Conservation (phyloP, 2,888 invertebrate genomes). For the Trisateles emortualis region DNA sequence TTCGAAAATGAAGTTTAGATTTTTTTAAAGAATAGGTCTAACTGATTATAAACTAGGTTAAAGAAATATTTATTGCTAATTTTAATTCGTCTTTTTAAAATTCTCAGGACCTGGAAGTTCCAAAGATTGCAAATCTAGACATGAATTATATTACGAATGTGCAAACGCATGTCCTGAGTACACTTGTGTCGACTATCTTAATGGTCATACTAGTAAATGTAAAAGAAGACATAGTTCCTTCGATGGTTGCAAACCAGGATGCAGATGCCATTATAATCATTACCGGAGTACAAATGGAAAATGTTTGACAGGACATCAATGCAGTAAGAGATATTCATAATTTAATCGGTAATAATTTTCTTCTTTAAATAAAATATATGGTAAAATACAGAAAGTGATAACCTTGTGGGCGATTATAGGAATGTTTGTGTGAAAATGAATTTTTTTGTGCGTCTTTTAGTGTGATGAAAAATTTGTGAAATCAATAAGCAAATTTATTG, state of each 20-base stretch:
- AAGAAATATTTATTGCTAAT: background rate
- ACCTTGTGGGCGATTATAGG: no score
- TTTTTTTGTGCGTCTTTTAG: no score
- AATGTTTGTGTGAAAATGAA: no score
- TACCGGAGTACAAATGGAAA: constrained; percentile 40
- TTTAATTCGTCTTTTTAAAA: background rate
- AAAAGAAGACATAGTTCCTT: background rate
- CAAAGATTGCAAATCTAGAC: constrained; percentile 18
- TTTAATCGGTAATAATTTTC: no score
- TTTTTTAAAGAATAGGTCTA: no score
- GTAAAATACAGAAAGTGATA: no score
- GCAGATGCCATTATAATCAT: constrained; percentile 41
- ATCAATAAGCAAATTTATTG: no score
- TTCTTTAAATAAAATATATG: no score
- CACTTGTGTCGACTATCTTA: constrained; percentile 26
- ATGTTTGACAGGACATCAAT: constrained; percentile 40
- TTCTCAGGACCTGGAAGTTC: background rate
- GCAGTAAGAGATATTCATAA: constrained; percentile 28
- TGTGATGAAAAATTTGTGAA: no score
- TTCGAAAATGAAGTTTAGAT: no score
- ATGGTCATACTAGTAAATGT: background rate
- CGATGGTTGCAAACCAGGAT: constrained; percentile 34
- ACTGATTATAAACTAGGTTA: no score
- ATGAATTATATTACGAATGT: constrained; percentile 22
- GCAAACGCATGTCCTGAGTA: constrained; percentile 24